Evolutionary conservation across 1,140 invertebrate genomes (phyloP), one percentile per base, ranked within the genome.

Genomic region (Formica exsecta): DNA sequence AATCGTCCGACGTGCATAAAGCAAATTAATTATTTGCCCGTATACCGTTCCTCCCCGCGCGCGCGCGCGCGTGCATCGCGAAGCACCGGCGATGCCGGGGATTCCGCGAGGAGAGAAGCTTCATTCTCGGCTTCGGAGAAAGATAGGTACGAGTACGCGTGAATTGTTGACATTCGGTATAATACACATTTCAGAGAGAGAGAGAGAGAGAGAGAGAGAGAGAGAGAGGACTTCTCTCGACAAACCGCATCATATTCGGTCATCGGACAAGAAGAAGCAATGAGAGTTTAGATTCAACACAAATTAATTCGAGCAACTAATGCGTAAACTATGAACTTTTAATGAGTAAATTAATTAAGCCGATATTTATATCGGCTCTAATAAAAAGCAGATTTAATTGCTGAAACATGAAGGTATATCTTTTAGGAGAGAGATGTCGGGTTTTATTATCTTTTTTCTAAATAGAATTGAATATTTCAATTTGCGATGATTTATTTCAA

Each of bases 151-250:
- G 65, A 54, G 32, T 54, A 61, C 66, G 32, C 79, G 65, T 48
- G 87, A 90, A 90, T 92, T 91, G 92, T 92, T 93, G 92, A 92
- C 92, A 92, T 87, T 92, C 87, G 90, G 29, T 88, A 92, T 92
- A 92, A 93, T 92, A 90, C 90, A 89, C 91, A 88, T 93, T 92
- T 91, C 89, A 90, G n/a, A 92, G 41, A 59, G 4, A 19, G 2
- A 19, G 16, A 51, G 4, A 19, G 4, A 51, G 13, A 75, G 19
- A 66, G 62, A 48, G 19, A 44, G 61, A 41, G 22, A 59, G n/a
- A 22, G 22, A 22, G 22, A 22, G 22, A 22, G 22, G 22, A 22
- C 22, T 22, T 22, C 22, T 22, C 22, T 22, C 22, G 22, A 32
- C 62, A 19, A 38, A 77, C 13, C 2, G 8, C 32, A 5, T 29